Percentiles rank a stretch among this genome's conserved stretches.
Evolutionary conservation across 2,113 vertebrate genomes (phyloP).

Genomic region (Columbina picui): DNA sequence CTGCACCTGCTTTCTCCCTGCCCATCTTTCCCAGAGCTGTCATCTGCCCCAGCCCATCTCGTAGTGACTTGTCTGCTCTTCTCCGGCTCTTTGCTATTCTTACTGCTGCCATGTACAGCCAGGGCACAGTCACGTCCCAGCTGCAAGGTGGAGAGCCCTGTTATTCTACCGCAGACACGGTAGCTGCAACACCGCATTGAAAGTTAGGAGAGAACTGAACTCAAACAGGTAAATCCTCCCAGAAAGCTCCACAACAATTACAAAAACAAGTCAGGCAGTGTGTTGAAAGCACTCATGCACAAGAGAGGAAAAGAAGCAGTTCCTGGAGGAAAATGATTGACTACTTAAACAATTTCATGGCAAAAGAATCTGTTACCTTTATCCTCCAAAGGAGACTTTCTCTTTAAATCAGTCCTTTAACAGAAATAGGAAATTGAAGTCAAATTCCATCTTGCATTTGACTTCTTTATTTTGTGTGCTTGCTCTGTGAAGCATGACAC

Average conservation of each 20-base stretch:
- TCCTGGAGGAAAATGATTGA: background rate
- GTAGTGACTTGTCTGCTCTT: background rate
- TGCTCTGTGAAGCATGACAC: background rate
- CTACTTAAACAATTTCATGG: background rate
- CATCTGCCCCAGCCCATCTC: background rate
- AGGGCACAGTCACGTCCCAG: background rate
- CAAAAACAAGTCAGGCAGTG: background rate
- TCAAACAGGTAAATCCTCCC: background rate
- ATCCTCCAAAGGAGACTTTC: background rate
- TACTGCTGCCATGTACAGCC: fast-evolving
- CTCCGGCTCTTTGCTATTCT: background rate
- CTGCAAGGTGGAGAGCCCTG: background rate
- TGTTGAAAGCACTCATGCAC: background rate
- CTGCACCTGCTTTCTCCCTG: background rate
- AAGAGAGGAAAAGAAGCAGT: background rate
- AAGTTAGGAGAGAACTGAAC: background rate
- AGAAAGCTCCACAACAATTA: background rate
- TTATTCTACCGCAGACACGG: background rate
- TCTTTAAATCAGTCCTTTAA: background rate
- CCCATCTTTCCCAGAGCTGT: background rate
- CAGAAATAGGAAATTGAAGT: background rate
- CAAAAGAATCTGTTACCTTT: background rate
- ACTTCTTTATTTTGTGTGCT: background rate
- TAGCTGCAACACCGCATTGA: background rate
- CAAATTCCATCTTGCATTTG: background rate